Conservation (phyloP, 2,888 invertebrate species). For the Anagyrus pseudococci region DNA sequence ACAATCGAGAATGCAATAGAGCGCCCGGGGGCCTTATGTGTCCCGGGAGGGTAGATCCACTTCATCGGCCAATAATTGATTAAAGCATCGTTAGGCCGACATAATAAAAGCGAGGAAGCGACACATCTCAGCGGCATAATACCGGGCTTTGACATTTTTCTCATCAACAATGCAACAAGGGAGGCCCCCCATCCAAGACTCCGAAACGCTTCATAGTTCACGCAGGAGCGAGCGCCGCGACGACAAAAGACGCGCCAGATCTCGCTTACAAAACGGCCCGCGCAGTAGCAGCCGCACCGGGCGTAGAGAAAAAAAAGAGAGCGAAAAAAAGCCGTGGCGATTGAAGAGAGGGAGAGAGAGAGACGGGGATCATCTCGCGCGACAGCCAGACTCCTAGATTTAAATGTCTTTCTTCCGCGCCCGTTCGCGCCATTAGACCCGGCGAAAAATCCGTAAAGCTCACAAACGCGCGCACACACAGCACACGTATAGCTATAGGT, state of each 20-base stretch:
- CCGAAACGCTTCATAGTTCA: too few relatives aligned
- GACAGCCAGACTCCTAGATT: constrained; percentile 38
- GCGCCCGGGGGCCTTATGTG: too few relatives aligned
- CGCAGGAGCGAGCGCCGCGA: too few relatives aligned
- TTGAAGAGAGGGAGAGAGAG: constrained; percentile 3
- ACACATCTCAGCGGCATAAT: constrained; percentile 24
- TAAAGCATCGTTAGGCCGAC: constrained; percentile 34
- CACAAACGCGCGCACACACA: too few relatives aligned
- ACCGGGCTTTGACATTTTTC: constrained; percentile 32
- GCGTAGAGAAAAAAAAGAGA: too few relatives aligned
- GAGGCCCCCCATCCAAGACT: background rate
- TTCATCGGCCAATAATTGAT: too few relatives aligned
- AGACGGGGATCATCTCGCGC: background rate
- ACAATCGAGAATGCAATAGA: too few relatives aligned
- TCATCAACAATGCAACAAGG: constrained; percentile 22
- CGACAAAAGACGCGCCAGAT: constrained; percentile 4
- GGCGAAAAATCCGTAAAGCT: constrained; percentile 13
- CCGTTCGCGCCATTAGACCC: constrained; percentile 34
- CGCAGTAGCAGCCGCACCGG: too few relatives aligned
- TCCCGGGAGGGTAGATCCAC: too few relatives aligned
- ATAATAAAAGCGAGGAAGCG: constrained; percentile 24
- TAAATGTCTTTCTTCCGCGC: constrained; percentile 40
- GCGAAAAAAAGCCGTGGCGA: constrained; percentile 11
- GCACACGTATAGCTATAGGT: too few relatives aligned
- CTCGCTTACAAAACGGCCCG: constrained; percentile 3